phyloP scores from a whole-genome alignment of 2,888 invertebrate genomes.

The Acleris emargana region DNA sequence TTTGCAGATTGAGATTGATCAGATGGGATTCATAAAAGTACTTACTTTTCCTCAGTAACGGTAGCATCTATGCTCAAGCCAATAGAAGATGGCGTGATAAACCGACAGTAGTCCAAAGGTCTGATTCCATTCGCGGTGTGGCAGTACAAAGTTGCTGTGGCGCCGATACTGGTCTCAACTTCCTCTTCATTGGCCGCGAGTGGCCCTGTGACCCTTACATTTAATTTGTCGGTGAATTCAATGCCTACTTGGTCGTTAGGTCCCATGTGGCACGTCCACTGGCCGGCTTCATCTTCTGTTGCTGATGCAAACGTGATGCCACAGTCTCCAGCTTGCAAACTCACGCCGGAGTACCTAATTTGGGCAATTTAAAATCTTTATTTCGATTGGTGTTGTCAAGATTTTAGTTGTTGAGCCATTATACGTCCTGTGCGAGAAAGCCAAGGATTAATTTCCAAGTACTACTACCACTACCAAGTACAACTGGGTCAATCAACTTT shows the following conservation, averaged over 20 bases:
- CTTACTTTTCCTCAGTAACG: slow-evolving; percentile 68
- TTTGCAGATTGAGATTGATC: too few species aligned
- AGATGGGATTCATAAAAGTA: slow-evolving; percentile 28
- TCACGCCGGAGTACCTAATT: slow-evolving; percentile 70
- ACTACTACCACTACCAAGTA: too few species aligned
- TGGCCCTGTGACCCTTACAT: slow-evolving; percentile 72
- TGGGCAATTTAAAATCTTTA: not conserved
- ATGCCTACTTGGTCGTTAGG: slow-evolving; percentile 57
- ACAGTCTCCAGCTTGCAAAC: slow-evolving; percentile 72
- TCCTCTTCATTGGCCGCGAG: slow-evolving; percentile 62
- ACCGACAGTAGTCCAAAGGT: slow-evolving; percentile 77
- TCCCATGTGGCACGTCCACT: slow-evolving; percentile 80
- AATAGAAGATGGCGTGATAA: slow-evolving; percentile 62
- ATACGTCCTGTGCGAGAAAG: too few species aligned
- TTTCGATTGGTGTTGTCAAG: too few species aligned
- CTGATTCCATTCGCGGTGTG: slow-evolving; percentile 67
- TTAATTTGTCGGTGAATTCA: slow-evolving; percentile 61
- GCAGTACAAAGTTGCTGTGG: slow-evolving; percentile 64
- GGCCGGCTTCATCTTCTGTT: slow-evolving; percentile 59
- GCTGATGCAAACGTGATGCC: slow-evolving; percentile 68
- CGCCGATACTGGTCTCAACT: slow-evolving; percentile 49
- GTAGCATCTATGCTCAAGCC: slow-evolving; percentile 72
- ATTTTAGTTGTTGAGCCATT: too few species aligned
- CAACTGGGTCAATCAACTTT: too few species aligned
- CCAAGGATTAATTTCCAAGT: too few species aligned